Percentiles rank a stretch among this genome's conserved stretches.
Conservation (phyloP, 2,888 invertebrate species). For the Heliconius cydno region DNA sequence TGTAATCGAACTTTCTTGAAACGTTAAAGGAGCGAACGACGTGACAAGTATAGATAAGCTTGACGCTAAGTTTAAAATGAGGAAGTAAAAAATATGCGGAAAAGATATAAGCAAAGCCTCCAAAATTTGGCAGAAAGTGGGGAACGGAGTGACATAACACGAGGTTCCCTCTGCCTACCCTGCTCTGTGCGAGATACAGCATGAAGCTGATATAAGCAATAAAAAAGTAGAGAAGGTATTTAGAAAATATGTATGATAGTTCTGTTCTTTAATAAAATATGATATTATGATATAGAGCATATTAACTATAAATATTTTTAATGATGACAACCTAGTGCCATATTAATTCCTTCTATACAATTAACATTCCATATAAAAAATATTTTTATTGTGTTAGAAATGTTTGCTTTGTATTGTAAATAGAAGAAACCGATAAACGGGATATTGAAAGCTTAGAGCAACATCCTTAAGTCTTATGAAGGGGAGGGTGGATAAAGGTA, state of each 20-base stretch:
- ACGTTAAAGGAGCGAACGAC: background rate
- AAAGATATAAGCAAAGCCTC: background rate
- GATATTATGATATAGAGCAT: background rate
- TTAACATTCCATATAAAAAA: background rate
- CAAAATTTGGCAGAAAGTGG: no score
- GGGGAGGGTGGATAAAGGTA: background rate
- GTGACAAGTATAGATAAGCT: slow-evolving; percentile 11
- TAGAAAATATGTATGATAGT: background rate
- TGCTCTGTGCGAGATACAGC: no score
- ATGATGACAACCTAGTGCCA: no score
- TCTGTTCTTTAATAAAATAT: background rate
- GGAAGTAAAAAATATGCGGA: background rate
- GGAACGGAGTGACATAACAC: no score
- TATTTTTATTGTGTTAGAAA: background rate
- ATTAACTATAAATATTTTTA: background rate
- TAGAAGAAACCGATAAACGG: no score
- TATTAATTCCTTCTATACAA: background rate
- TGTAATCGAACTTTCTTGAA: slow-evolving; percentile 1
- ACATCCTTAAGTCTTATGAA: background rate
- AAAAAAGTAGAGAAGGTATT: background rate
- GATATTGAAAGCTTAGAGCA: background rate
- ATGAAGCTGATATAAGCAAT: no score
- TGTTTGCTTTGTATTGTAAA: background rate
- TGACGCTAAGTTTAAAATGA: background rate
- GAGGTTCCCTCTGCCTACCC: no score